Percentiles rank a stretch among this genome's conserved stretches.
Evolutionary conservation across 2,113 vertebrate genomes (phyloP).

Genomic region (Phaethon lepturus): DNA sequence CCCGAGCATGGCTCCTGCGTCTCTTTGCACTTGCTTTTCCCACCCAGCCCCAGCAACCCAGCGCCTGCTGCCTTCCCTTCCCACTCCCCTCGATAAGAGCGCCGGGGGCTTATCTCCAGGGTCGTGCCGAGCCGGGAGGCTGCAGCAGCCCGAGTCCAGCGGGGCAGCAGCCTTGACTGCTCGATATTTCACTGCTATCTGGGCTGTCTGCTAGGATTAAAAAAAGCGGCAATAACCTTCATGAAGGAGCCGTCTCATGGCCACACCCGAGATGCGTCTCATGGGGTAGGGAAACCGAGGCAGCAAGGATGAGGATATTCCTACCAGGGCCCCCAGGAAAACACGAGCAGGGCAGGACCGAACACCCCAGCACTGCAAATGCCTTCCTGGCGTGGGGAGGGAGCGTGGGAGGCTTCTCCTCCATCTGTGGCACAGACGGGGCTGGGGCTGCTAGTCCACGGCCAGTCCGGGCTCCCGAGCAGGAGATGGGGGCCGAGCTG

Average conservation of each 20-base stretch:
- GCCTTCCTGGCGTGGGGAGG: neutral
- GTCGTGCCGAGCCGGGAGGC: rapidly evolving
- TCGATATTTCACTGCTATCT: neutral
- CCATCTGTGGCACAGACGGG: neutral
- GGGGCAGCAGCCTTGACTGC: neutral
- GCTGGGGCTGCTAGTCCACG: neutral
- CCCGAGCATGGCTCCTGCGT: rapidly evolving
- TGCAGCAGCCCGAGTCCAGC: rapidly evolving
- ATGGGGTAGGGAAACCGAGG: neutral
- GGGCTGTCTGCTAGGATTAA: neutral
- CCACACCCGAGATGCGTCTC: neutral
- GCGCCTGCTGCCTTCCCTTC: neutral
- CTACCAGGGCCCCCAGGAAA: neutral
- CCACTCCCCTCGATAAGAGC: too few relatives aligned
- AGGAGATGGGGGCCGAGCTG: neutral
- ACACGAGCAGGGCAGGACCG: rapidly evolving
- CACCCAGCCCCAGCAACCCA: neutral
- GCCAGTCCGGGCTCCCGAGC: neutral
- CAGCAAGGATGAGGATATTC: neutral
- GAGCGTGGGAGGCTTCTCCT: neutral
- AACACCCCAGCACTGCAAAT: neutral
- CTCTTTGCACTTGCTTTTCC: neutral
- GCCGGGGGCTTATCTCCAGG: neutral
- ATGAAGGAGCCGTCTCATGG: neutral
- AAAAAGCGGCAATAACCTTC: neutral